These are phyloP conservation scores for Drosophila longiperda DNA, from an alignment of 2,888 invertebrate species.

Conservation along the genomic window DNA sequence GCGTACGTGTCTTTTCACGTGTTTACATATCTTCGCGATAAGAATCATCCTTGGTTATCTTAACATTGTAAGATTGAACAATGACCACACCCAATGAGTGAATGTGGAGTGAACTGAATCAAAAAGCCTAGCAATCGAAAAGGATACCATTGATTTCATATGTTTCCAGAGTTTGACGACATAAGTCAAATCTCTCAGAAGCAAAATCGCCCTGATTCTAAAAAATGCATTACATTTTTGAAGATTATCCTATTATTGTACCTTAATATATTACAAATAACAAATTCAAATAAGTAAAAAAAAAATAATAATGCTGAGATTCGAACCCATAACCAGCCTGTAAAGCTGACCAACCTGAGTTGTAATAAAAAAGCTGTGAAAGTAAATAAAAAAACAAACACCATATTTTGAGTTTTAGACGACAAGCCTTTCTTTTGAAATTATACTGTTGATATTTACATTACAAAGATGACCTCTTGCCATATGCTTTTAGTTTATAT, in stretches of 20 bases:
- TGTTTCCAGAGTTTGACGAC: background rate
- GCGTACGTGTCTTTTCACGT: no score
- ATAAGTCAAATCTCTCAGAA: background rate
- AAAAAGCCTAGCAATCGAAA: conserved; percentile 29
- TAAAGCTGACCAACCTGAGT: background rate
- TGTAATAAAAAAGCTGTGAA: background rate
- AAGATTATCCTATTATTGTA: background rate
- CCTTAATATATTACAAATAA: background rate
- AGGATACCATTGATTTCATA: background rate
- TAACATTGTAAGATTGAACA: no score
- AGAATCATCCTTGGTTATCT: no score
- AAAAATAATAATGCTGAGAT: no score
- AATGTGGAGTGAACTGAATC: conserved; percentile 9
- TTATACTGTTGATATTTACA: background rate
- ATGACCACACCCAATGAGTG: conserved; percentile 37
- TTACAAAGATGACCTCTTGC: background rate
- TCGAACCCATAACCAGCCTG: background rate
- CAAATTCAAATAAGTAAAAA: no score
- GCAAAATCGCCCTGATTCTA: background rate
- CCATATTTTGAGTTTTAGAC: background rate
- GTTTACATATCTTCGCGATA: no score
- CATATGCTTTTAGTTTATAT: background rate
- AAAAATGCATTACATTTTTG: no score
- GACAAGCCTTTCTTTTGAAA: background rate
- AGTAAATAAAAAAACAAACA: background rate